These are phyloP conservation scores for Chymomyza amoena DNA, from an alignment of 2,888 invertebrate species.

Conservation along the genomic window DNA sequence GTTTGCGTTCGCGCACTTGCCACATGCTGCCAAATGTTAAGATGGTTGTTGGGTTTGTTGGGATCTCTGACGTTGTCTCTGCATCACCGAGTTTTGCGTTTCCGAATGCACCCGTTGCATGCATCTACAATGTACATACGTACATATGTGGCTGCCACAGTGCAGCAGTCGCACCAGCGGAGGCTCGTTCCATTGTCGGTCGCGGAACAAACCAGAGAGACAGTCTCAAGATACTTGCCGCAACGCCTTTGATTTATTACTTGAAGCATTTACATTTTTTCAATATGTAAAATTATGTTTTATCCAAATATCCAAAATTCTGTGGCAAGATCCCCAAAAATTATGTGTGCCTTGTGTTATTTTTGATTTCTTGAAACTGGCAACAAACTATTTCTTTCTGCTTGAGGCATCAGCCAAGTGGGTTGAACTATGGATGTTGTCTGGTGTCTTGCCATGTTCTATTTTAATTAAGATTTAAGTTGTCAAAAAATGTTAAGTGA, in stretches of 20 bases:
- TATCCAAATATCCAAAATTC: slow-evolving; percentile 53
- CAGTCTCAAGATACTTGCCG: slow-evolving; percentile 10
- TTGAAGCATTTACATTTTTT: slow-evolving; percentile 36
- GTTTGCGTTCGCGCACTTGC: slow-evolving; percentile 66
- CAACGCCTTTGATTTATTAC: slow-evolving; percentile 62
- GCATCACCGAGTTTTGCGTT: neutral
- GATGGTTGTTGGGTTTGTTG: slow-evolving; percentile 18
- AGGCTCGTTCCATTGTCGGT: slow-evolving; percentile 1
- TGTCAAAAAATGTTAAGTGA: slow-evolving; percentile 56
- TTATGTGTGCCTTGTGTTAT: neutral
- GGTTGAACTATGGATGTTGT: neutral
- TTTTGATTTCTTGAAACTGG: neutral
- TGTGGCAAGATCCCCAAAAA: neutral
- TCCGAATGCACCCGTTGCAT: neutral
- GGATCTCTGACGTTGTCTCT: neutral
- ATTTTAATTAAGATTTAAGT: slow-evolving; percentile 67
- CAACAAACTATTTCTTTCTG: neutral
- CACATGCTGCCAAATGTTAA: slow-evolving; percentile 71
- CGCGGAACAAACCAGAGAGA: neutral
- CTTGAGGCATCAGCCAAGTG: neutral
- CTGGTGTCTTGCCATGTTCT: slow-evolving; percentile 29
- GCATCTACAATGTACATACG: too few species aligned
- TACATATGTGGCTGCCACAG: neutral
- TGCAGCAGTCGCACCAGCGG: neutral
- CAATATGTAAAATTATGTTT: slow-evolving; percentile 65